phyloP scores from a whole-genome alignment of 2,888 invertebrate genomes.

The Dusona sp. region DNA sequence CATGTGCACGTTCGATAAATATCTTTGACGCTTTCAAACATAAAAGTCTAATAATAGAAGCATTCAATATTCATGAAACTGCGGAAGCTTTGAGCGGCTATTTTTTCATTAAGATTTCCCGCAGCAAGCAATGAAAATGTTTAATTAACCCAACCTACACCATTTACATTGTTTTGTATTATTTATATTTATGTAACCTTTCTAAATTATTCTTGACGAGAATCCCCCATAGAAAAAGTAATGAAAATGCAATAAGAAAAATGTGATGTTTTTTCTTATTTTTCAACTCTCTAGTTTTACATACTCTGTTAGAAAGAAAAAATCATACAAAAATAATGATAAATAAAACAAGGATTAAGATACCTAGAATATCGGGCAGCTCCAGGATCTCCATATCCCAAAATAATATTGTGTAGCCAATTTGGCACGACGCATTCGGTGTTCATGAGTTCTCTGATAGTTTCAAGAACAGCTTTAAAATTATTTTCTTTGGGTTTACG shows the following conservation, averaged over 20 bases:
- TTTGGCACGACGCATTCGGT: slow-evolving; percentile 98
- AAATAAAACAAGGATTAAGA: background rate
- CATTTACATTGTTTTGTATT: background rate
- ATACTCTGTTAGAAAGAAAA: too few species aligned
- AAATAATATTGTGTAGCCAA: slow-evolving; percentile 97
- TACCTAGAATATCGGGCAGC: slow-evolving; percentile 97
- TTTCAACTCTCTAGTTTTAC: background rate
- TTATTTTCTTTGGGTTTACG: slow-evolving; percentile 99
- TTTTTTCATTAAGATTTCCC: background rate
- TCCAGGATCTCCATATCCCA: slow-evolving; percentile 99
- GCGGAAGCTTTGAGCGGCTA: background rate
- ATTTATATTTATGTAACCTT: background rate
- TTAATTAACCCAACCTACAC: background rate
- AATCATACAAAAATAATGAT: background rate
- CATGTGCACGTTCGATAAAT: slow-evolving; percentile 31
- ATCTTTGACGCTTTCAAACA: background rate
- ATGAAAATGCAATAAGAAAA: background rate
- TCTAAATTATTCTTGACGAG: background rate
- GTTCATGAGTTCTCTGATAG: slow-evolving; percentile 99
- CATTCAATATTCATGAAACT: background rate
- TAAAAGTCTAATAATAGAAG: background rate
- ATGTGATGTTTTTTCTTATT: background rate
- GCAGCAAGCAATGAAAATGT: background rate
- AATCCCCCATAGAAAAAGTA: background rate
- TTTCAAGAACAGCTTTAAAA: slow-evolving; percentile 99